Base-by-base conservation (phyloP, 1,140 invertebrate species). In the Drosophila baimaii region DNA sequence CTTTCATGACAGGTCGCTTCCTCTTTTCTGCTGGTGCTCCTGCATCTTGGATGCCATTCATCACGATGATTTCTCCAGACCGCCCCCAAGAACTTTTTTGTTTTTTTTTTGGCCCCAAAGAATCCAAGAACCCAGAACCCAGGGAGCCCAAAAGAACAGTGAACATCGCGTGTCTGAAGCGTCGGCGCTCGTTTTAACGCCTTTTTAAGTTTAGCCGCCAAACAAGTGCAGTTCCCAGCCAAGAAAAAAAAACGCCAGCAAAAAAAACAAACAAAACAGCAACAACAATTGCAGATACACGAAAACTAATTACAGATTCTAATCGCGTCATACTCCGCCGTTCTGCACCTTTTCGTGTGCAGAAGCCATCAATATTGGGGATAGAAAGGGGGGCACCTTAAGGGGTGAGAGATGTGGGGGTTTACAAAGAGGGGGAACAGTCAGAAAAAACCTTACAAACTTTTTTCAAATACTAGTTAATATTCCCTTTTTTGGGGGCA, bases 221-320 rank as follows among this genome's bases (percentile, higher is more conserved):
- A 90, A 79, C 85, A 89, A 89, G 88, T 86, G 81, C 86, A 90
- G 76, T 86, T 90, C 86, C 71, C 86, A 82, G 62, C 71, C 71
- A 64, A 12, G 52, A 23, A 35, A 54, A 43, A 66, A 43, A 29
- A 65, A 13, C 39, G 68, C 39, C 46, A 17, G 29, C 27, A 58
- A 47, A 25, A n/a, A 17, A 35, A 75, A 49, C 41, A 49, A 51
- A 57, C 25, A 68, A 68, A 77, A 43, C 61, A 61, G 29, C 46
- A 72, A 68, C 74, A 88, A 89, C 86, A 90, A 90, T 86, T 90
- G 79, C 79, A 86, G 86, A 86, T 90, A 90, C 85, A 89, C 85
- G 85, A 90, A 90, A 90, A 90, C 88, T 90, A 90, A 90, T 90
- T 90, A 90, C 79, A 90, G 86, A 90, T 90, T 90, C 86, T 90